Evolutionary conservation across 1,140 invertebrate species (phyloP), one percentile per base, ranked within the genome.

Genomic region (Rhynchophorus ferrugineus): DNA sequence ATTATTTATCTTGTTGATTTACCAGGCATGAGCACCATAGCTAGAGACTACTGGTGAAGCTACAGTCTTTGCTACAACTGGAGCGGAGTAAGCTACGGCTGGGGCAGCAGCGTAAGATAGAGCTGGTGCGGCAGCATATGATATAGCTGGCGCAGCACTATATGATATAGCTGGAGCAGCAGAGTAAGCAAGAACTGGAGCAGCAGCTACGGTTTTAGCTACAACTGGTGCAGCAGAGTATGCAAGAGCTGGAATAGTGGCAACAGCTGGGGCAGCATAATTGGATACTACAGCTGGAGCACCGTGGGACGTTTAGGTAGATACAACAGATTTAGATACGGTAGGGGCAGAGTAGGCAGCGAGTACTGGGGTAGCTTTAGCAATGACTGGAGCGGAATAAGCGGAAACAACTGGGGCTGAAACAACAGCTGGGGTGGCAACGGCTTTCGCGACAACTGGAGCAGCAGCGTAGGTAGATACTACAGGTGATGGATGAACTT

Each of bases 161-260:
- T 71, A 69, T 64, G 80, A 3, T 49, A 78, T 78, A 71, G 74
- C 79, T n/a, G 78, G 73, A 38, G 73, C 75, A 58, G 79, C 76
- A 14, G 79, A 76, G 36, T 77, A 75, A 63, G 79, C 80, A 53
- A 29, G 34, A 11, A 34, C n/a, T n/a, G n/a, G n/a, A n/a, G n/a
- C n/a, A 69, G 51, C 77, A 77, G 6, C n/a, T n/a, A n/a, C n/a
- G n/a, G n/a, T n/a, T n/a, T n/a, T n/a, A n/a, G n/a, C n/a, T n/a
- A n/a, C n/a, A n/a, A n/a, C n/a, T n/a, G n/a, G n/a, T n/a, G n/a
- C n/a, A n/a, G 53, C 65, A 66, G 67, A 68, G 17, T 75, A 74
- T n/a, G 70, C 66, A n/a, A 53, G 46, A 17, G 75, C 74, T 48
- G 73, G 73, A 56, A 66, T 48, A 21, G 39, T 22, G 14, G 24